phyloP scores from a whole-genome alignment of 2,113 vertebrate species.

The Gasterosteus aculeatus region DNA sequence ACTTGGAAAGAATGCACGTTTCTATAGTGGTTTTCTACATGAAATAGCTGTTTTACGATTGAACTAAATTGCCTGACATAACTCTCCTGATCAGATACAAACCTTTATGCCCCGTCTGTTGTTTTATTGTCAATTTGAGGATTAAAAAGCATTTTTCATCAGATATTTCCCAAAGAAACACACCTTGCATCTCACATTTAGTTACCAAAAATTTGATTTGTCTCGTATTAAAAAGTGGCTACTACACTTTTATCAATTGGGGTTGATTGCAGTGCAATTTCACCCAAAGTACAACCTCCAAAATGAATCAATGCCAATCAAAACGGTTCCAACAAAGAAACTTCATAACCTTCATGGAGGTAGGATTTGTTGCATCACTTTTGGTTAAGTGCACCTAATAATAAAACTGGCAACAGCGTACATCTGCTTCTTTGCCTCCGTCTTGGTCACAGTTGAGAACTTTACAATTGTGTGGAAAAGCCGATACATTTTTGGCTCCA shows the following conservation, averaged over 20 bases:
- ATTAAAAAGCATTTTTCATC: neutral
- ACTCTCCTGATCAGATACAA: neutral
- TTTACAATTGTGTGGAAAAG: constrained; percentile 13
- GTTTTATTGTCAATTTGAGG: neutral
- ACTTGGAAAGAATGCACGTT: constrained; percentile 4
- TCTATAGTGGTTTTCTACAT: neutral
- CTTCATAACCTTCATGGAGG: neutral
- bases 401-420: neutral
- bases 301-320: neutral
- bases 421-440: neutral
- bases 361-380: neutral
- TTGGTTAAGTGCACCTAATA: neutral
- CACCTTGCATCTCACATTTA: neutral
- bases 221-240: neutral
- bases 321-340: constrained; percentile 12
- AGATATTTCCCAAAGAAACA: neutral
- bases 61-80: neutral
- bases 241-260: neutral
- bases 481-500: neutral
- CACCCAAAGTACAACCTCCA: neutral
- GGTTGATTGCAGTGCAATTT: neutral
- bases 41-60: neutral
- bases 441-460: neutral
- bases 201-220: neutral
- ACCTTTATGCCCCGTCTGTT: neutral